Evolutionary conservation across 2,113 vertebrate species (phyloP), one percentile per base, ranked within the genome.

Genomic region (Prunella fulvescens): DNA sequence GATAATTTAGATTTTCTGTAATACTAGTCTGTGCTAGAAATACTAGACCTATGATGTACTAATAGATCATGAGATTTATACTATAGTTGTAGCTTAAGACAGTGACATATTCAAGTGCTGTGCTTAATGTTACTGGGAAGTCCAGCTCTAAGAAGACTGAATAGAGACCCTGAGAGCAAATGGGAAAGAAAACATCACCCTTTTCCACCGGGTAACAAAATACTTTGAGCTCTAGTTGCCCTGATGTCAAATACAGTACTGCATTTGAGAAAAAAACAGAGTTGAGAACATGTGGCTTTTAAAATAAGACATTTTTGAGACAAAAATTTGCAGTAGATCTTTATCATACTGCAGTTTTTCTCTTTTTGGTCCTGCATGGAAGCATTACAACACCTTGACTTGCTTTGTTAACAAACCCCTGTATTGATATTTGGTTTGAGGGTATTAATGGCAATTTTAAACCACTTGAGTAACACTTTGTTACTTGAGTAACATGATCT

Each of bases 1-100:
- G 90, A 95, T 95, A 94, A 96, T 90, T 96, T 94, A 96, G 79
- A 67, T 96, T 95, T 91, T 90, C 70, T 94, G 35, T 88, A 70
- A 66, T 90, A 78, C 62, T 85, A 25, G 54, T 57, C 83, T 83
- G 20, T 83, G 58, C 80, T 86, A 87, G 70, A 92, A 97, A 93
- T 92, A 54, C 81, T 94, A 88, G 58, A 86, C 60, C 15, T 0
- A 0, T 92, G 88, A 58, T 76, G 25, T 90, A 90, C 67, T 77
- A 85, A 81, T 91, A 93, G 70, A 90, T 94, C 79, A 83, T 67
- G 64, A 93, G 67, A 81, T 95, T 96, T 93, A 81, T 78, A 45
- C 47, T 86, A 29, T 29, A 74, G 53, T 60, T 93, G 67, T 83
- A 79, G 86, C n/a, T 88, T 78, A 64, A 81, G 82, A 88, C 76